These are phyloP conservation scores for Pterostichus madidus DNA, from an alignment of 2,888 invertebrate species.

Conservation along the genomic window DNA sequence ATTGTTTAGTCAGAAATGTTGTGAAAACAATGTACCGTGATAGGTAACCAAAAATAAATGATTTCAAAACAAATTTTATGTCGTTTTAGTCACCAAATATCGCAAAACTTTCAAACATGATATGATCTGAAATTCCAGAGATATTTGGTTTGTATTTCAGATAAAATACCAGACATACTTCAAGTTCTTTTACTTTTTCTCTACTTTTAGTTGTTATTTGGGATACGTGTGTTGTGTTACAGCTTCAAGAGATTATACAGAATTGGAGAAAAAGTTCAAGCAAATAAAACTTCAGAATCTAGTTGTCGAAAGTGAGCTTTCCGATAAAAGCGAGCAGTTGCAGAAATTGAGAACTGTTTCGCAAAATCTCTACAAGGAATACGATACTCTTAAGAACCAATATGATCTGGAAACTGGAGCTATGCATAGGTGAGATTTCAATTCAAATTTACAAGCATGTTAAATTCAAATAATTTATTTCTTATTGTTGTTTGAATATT, in stretches of 20 bases:
- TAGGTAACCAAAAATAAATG: background rate
- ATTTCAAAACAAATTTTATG: conserved; percentile 9
- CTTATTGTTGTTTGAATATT: background rate
- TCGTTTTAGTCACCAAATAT: background rate
- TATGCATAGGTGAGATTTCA: conserved; percentile 82
- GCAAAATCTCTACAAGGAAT: conserved; percentile 86
- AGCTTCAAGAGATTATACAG: conserved; percentile 82
- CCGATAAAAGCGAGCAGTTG: conserved; percentile 83
- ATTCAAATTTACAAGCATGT: too few species aligned
- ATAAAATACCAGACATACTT: conserved; percentile 55
- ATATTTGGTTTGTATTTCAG: conserved; percentile 7
- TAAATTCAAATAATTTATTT: conserved; percentile 12
- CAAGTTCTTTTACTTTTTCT: conserved; percentile 28
- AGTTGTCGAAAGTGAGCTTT: conserved; percentile 81
- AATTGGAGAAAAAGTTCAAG: conserved; percentile 82
- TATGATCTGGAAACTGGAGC: conserved; percentile 87
- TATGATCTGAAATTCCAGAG: conserved; percentile 7
- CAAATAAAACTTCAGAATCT: conserved; percentile 81
- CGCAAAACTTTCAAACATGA: conserved; percentile 37
- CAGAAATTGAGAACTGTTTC: conserved; percentile 82
- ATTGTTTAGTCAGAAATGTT: background rate
- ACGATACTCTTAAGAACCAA: conserved; percentile 86
- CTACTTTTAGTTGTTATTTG: conserved; percentile 38
- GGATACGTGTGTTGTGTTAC: conserved; percentile 61
- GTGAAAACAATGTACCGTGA: background rate